Conservation (phyloP, 2,888 invertebrate genomes). For the Orthosia gothica region DNA sequence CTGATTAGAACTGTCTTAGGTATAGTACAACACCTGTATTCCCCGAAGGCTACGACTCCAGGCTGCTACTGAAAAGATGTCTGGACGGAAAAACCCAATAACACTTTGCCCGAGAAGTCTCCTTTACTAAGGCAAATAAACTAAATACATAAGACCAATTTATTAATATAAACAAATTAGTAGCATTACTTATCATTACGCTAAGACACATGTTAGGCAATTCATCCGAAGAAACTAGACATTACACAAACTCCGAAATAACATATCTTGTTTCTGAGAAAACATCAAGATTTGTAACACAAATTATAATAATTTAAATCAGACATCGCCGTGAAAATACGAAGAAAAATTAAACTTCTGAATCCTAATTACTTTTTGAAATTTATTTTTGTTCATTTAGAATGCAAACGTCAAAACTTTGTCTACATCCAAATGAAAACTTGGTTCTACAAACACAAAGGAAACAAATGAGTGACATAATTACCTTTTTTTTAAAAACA, state of each 20-base stretch:
- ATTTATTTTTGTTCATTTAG: slow-evolving; percentile 62
- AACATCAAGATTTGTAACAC: slow-evolving; percentile 3
- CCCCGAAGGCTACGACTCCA: too few species aligned
- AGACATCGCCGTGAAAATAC: slow-evolving; percentile 18
- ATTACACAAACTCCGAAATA: not conserved
- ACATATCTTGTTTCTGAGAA: slow-evolving; percentile 7
- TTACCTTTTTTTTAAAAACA: slow-evolving; percentile 22
- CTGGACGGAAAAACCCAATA: too few species aligned
- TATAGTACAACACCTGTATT: too few species aligned
- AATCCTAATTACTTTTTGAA: slow-evolving; percentile 61
- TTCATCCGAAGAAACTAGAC: not conserved
- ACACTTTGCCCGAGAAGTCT: too few species aligned
- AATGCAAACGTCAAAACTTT: slow-evolving; percentile 65
- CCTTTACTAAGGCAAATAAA: not conserved
- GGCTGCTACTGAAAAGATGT: too few species aligned
- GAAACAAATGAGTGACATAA: slow-evolving; percentile 45
- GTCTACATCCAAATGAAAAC: slow-evolving; percentile 24
- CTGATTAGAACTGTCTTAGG: too few species aligned
- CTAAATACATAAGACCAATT: not conserved
- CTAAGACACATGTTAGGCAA: not conserved
- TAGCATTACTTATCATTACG: slow-evolving; percentile 27
- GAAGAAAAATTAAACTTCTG: slow-evolving; percentile 54
- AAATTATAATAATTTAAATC: slow-evolving; percentile 38
- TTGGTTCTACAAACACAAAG: slow-evolving; percentile 39
- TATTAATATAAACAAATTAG: slow-evolving; percentile 5